phyloP scores from a whole-genome alignment of 2,797 vertebrate genomes.

The Morelia viridis region DNA sequence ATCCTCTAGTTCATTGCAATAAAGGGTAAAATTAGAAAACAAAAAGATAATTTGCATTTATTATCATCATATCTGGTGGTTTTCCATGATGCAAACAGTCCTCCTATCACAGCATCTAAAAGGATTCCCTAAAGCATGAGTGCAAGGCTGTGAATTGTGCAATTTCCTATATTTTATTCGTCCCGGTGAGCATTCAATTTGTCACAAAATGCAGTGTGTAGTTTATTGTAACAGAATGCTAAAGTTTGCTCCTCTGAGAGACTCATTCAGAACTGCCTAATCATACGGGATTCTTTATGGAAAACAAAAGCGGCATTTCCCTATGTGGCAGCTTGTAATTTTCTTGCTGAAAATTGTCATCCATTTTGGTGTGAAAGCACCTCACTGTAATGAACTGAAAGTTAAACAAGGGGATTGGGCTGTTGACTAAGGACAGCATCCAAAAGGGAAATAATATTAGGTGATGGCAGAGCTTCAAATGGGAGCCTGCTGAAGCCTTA shows the following conservation, averaged over 20 bases:
- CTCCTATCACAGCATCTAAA: not conserved
- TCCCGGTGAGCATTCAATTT: conserved; percentile 16
- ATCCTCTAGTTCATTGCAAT: conserved; percentile 9
- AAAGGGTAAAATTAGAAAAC: not conserved
- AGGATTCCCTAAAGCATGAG: conserved; percentile 15
- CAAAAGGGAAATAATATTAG: not conserved
- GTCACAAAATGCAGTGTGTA: not conserved
- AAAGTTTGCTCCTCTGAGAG: conserved; percentile 22
- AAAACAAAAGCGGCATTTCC: not conserved
- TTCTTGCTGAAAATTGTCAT: conserved; percentile 33
- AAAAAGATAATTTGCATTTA: not conserved
- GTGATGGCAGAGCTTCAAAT: not conserved
- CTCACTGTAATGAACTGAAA: conserved; percentile 24
- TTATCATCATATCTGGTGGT: conserved; percentile 3
- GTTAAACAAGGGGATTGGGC: conserved; percentile 3
- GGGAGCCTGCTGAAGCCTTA: not conserved
- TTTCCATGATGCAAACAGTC: not conserved
- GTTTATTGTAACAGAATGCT: conserved; percentile 7
- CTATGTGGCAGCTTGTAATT: not conserved
- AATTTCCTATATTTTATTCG: not conserved
- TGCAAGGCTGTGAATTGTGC: not conserved
- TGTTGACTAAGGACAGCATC: not conserved
- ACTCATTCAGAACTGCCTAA: conserved; percentile 19
- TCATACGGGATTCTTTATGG: conserved; percentile 9
- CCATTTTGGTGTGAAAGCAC: conserved; percentile 27